Evolutionary conservation across 2,797 vertebrate species (phyloP).

Genomic region (Menidia menidia): DNA sequence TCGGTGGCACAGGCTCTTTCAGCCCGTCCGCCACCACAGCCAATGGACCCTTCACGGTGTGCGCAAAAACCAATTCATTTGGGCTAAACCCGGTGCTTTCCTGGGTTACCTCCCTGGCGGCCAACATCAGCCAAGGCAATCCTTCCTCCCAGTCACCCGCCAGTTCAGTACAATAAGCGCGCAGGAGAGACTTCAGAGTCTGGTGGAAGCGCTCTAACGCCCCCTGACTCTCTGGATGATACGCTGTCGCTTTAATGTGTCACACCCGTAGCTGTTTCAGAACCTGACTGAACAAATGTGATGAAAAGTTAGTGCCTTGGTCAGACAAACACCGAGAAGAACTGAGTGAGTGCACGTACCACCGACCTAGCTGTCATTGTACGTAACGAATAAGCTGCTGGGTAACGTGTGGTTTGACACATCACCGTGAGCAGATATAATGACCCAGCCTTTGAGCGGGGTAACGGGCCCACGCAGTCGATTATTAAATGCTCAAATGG

Average conservation of each 20-base stretch:
- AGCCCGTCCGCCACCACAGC: not conserved
- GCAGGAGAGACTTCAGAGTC: not conserved
- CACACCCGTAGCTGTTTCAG: not conserved
- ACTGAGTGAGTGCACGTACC: not conserved
- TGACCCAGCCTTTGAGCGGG: not conserved
- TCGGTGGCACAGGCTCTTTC: not conserved
- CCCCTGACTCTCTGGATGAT: not conserved
- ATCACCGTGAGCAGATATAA: not conserved
- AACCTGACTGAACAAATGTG: not conserved
- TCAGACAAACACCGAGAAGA: not conserved
- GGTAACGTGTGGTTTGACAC: not conserved
- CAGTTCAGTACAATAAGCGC: not conserved
- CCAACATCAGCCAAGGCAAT: not conserved
- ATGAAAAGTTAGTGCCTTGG: not conserved
- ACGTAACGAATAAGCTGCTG: not conserved
- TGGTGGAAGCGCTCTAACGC: not conserved
- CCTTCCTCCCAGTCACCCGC: not conserved
- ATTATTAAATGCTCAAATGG: slow-evolving; percentile 15
- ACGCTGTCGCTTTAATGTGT: not conserved
- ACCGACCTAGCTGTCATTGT: not conserved
- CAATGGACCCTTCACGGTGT: not conserved
- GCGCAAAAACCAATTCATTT: not conserved
- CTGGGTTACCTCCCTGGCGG: not conserved
- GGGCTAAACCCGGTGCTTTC: not conserved
- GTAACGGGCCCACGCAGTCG: slow-evolving; percentile 12